Evolutionary conservation across 2,113 vertebrate species (phyloP), one percentile per base, ranked within the genome.

Genomic region (Pan troglodytes): DNA sequence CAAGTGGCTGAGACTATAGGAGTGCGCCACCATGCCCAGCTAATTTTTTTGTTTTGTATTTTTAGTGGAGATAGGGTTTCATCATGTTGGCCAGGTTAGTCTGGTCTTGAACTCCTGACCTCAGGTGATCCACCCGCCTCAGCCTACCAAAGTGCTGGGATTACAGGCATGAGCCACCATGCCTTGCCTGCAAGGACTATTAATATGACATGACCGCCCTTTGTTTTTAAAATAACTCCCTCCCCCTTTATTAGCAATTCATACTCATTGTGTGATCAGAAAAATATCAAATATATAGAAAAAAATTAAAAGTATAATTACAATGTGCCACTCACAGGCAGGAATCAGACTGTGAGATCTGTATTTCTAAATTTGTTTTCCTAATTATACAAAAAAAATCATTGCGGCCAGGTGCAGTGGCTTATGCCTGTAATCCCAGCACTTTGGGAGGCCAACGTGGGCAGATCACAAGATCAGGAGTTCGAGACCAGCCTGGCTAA

Each of bases 281-380:
- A 72, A 95, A 86, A 59, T n/a, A 95, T 61, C 23, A 75, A 80
- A 95, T 83, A 88, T 35, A 48, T 30, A 70, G 17, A 72, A 79
- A 72, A 48, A 43, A 94, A 93, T 32, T 43, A 61, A 96, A 90
- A 23, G 45, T n/a, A 0, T 20, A 82, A 83, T 22, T 72, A 43
- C 43, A 43, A 5, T 43, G 38, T 95, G 57, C 67, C 45, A 45
- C 73, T 92, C 57, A 88, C 43, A 13, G 73, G 57, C 50, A 2
- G 23, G 90, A 90, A 61, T 52, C 23, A 68, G 5, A 11, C 27
- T 79, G 18, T 82, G 68, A 57, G 30, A 4, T 55, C 52, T 93
- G 68, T 68, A 64, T 35, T n/a, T 91, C 45, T 11, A 43, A 57
- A 64, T 92, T 45, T 43, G 61, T 5, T 87, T 93, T 93, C 22